These are phyloP conservation scores for Cochlearius cochlearius DNA, from an alignment of 2,113 vertebrate species.

Conservation along the genomic window DNA sequence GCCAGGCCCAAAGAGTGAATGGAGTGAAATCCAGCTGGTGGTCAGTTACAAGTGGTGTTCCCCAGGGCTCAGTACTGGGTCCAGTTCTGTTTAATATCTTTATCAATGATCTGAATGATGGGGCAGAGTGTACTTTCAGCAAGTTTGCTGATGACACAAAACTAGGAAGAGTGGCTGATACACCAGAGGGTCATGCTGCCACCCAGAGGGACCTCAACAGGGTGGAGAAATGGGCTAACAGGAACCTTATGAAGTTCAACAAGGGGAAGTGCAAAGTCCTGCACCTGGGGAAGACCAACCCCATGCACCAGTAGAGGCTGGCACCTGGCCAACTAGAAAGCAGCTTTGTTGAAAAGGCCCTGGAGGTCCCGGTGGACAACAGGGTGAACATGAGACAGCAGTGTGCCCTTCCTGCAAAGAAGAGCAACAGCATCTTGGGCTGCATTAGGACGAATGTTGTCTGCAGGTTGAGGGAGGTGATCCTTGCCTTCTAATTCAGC, in stretches of 20 bases:
- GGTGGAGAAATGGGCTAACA: neutral
- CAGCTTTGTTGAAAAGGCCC: neutral
- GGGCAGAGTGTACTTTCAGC: neutral
- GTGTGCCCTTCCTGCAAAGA: neutral
- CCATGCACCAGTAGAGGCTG: neutral
- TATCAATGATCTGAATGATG: neutral
- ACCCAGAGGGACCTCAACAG: neutral
- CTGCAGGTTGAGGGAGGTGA: too few relatives aligned
- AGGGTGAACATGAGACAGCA: neutral
- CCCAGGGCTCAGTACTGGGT: neutral
- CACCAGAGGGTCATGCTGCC: neutral
- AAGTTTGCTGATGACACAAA: neutral
- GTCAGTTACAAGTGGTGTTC: neutral
- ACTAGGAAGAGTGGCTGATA: neutral
- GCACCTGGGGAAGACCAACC: too few relatives aligned
- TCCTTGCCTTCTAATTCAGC: neutral
- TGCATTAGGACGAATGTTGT: neutral
- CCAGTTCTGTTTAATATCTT: neutral
- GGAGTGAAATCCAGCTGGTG: neutral
- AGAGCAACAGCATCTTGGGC: neutral
- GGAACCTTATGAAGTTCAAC: neutral
- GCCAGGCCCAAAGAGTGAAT: neutral
- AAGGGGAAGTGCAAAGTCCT: neutral
- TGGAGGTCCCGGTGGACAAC: neutral
- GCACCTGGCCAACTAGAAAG: neutral